Evolutionary conservation across 2,113 vertebrate species (phyloP).

Genomic region (Indicator maculatus): DNA sequence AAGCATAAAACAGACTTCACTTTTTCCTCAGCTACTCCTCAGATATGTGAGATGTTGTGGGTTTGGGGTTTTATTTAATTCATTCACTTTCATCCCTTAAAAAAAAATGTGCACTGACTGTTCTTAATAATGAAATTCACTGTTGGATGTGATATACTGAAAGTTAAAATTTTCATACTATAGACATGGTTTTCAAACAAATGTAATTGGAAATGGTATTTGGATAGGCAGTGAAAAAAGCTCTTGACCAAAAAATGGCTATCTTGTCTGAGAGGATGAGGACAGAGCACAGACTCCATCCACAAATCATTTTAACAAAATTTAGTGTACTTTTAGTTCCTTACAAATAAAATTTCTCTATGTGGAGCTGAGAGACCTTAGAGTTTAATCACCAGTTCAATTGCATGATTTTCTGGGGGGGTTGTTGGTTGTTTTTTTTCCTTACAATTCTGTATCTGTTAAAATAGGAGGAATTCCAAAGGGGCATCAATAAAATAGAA

Average conservation of each 20-base stretch:
- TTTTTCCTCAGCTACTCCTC: not conserved
- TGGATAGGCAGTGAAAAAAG: not conserved
- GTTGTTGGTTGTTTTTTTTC: not conserved
- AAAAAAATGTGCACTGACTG: not conserved
- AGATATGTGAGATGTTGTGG: not conserved
- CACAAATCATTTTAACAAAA: not conserved
- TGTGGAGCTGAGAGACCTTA: not conserved
- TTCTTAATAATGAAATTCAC: not conserved
- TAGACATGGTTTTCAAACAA: not conserved
- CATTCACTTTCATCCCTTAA: not conserved
- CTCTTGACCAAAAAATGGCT: not conserved
- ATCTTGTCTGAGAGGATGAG: not conserved
- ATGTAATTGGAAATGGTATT: not conserved
- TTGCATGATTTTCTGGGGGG: not conserved
- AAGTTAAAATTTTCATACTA: not conserved
- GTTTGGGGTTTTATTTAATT: not conserved
- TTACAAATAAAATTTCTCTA: not conserved
- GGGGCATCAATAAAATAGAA: conserved; percentile 43
- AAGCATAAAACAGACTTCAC: not conserved
- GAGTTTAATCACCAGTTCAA: conserved; percentile 45
- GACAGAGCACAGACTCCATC: not conserved
- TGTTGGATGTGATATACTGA: not conserved
- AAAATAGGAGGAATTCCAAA: conserved; percentile 41
- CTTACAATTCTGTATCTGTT: conserved; percentile 34
- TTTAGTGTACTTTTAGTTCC: not conserved